Base-by-base conservation (phyloP, 2,888 invertebrate species). In the Scotopteryx bipunctaria region DNA sequence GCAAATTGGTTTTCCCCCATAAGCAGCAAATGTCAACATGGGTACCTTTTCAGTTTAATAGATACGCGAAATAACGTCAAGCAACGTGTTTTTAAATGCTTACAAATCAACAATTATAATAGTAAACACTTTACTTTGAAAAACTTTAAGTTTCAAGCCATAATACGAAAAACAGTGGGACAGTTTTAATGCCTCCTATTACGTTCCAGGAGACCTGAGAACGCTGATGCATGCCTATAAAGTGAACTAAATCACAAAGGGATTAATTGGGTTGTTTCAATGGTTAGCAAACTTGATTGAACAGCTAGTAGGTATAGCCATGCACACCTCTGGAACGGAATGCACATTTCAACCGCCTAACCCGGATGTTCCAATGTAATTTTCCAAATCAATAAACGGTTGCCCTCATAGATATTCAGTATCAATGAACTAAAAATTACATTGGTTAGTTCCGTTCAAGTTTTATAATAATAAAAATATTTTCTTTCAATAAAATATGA, bases 1-100 rank as follows among this genome's bases (percentile, higher is more conserved):
- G 67, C 68, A 69, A 76, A 74, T 76, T 76, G 70, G 69, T 73
- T 71, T 64, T 61, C 64, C 66, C 50, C 62, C 56, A 58, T 69
- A 57, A 55, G 59, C 61, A 64, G 65, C 64, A 69, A 73, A 73
- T 74, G 69, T 69, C 72, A 70, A 65, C 64, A 66, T 63, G 63
- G 36, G 61, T 60, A 62, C 56, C 60, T 61, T 69, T 67, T 61
- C 37, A 42, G 36, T 50, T 55, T 32, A 49, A 53, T 51, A 40
- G 27, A 40, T 49, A 47, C 5, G 43, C 37, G 29, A 53, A 48
- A 46, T 29, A 27, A 9, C 11, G n/a, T n/a, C n/a, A n/a, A n/a
- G n/a, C n/a, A n/a, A n/a, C n/a, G n/a, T n/a, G n/a, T n/a, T n/a
- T n/a, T n/a, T n/a, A n/a, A n/a, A n/a, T n/a, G n/a, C n/a, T n/a